These are phyloP conservation scores for Poecilia picta DNA, from an alignment of 2,797 vertebrate species.

Conservation along the genomic window DNA sequence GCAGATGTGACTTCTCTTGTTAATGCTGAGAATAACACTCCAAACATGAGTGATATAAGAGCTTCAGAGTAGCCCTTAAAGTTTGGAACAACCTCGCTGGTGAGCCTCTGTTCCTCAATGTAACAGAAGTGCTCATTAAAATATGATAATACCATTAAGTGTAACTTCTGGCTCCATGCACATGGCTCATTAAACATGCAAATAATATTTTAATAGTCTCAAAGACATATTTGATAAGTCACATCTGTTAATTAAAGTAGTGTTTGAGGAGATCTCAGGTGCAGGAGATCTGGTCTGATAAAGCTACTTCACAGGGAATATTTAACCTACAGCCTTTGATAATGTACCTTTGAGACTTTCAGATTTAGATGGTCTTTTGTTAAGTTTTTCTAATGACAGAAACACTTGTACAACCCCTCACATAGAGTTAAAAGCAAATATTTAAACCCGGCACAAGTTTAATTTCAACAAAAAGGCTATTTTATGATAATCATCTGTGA, in stretches of 20 bases:
- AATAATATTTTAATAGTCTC: conserved; percentile 49
- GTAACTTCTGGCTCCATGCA: conserved; percentile 36
- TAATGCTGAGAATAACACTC: conserved; percentile 43
- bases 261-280: conserved; percentile 55
- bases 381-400: conserved; percentile 15
- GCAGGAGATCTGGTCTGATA: conserved; percentile 50
- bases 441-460: conserved; percentile 13
- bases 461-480: conserved; percentile 26
- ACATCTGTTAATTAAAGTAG: conserved; percentile 48
- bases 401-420: conserved; percentile 12
- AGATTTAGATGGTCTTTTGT: conserved; percentile 23
- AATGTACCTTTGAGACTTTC: conserved; percentile 12
- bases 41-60: conserved; percentile 40
- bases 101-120: conserved; percentile 27
- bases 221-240: conserved; percentile 56
- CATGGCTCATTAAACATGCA: conserved; percentile 42
- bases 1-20: conserved; percentile 62
- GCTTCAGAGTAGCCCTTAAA: conserved; percentile 33
- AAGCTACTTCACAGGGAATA: conserved; percentile 30
- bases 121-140: conserved; percentile 42
- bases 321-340: conserved; percentile 33
- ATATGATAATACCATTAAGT: conserved; percentile 29
- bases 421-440: conserved; percentile 25
- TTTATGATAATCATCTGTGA: conserved; percentile 24
- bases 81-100: conserved; percentile 27